Base-by-base conservation (phyloP, 2,888 invertebrate genomes). In the Ornithoptera priamus region DNA sequence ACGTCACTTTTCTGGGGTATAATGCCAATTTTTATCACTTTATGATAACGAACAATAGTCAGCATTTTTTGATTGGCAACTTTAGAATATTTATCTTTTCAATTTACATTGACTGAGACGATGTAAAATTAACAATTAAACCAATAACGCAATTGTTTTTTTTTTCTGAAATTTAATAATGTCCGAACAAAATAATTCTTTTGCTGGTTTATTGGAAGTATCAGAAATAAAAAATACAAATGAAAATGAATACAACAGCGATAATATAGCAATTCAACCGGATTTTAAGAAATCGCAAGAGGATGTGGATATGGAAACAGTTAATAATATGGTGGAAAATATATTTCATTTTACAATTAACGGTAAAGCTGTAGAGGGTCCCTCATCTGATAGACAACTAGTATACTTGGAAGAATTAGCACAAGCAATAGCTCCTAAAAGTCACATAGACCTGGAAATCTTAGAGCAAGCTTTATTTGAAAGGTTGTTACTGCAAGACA, bases 401-500 rank as follows among this genome's bases (percentile, higher is more conserved):
- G 93, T 97, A 4, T 95, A 93, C 78, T 88, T 97, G 67, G 95
- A 95, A 75, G 95, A 95, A 77, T 89, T 95, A 65, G 93, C 94
- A 3, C 84, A 87, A 65, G 91, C 92, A 10, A 86, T 92, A 72
- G 87, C 88, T 60, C 93, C 93, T 12, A 84, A 87, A 66, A 82
- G 85, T 63, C 84, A 93, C 64, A 89, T 95, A 75, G 94, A 96
- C 74, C 84, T 95, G 71, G 95, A 96, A 75, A 91, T 95, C 1
- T 84, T 97, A 62, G 96, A 96, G 72, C 95, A 96, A 80, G 96
- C 95, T 0, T 85, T 97, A 18, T 97, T 97, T 85, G 97, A 97
- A 82, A 93, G 97, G 73, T 84, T 97, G 22, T 92, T 97, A 18
- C 76, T 96, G 61, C 78, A 85, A 15, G 92, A 95, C 68, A 92